Evolutionary conservation across 1,140 invertebrate genomes (phyloP).

Genomic region (Cephus cinctus): DNA sequence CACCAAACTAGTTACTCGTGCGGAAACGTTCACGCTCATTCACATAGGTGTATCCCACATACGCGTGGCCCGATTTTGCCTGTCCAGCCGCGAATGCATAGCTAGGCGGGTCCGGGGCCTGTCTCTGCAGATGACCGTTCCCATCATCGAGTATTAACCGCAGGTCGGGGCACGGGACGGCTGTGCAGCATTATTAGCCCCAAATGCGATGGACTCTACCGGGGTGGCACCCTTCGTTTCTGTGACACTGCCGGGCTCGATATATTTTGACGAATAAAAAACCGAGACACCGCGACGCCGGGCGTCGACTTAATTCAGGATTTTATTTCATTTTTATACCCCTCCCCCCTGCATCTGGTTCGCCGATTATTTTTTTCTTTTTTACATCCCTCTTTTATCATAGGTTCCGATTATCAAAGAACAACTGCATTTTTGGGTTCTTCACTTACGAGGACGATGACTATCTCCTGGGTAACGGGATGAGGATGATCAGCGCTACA

Average conservation of each 20-base stretch:
- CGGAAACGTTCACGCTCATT: slow-evolving; percentile 6
- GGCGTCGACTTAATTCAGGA: not conserved
- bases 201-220: slow-evolving; percentile 51
- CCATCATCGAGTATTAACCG: slow-evolving; percentile 59
- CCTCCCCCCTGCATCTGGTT: not conserved
- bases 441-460: not conserved
- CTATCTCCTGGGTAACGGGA: slow-evolving; percentile 4
- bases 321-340: not conserved
- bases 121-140: slow-evolving; percentile 59
- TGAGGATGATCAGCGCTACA: no score
- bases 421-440: not conserved
- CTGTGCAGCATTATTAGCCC: slow-evolving; percentile 52
- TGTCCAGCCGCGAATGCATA: slow-evolving; percentile 44
- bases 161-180: slow-evolving; percentile 46
- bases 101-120: slow-evolving; percentile 39
- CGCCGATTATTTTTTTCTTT: not conserved
- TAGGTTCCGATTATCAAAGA: not conserved
- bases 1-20: not conserved
- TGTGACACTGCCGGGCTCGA: no score
- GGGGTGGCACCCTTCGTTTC: slow-evolving; percentile 2
- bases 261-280: no score
- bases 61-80: slow-evolving; percentile 51
- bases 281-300: no score
- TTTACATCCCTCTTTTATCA: not conserved
- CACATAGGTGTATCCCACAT: slow-evolving; percentile 43